These are phyloP conservation scores for Sialis lutaria DNA, from an alignment of 2,888 invertebrate genomes.

Conservation along the genomic window DNA sequence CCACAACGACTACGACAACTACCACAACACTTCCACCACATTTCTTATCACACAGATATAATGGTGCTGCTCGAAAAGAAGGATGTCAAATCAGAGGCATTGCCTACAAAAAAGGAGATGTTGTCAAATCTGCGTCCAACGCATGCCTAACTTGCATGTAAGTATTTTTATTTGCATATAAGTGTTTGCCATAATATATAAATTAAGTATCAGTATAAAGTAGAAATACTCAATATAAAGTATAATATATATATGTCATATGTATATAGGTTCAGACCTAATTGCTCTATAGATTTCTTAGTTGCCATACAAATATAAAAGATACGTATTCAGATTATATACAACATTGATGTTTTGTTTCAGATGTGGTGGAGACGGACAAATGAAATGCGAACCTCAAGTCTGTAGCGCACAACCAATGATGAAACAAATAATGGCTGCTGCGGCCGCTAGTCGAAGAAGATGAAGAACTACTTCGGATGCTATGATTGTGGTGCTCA, in stretches of 20 bases:
- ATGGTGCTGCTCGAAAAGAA: conserved; percentile 51
- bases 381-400: conserved; percentile 89
- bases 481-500: conserved; percentile 7
- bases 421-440: conserved; percentile 78
- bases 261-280: too few species aligned
- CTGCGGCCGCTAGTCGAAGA: conserved; percentile 54
- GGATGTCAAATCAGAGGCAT: conserved; percentile 78
- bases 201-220: too few species aligned
- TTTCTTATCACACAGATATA: conserved; percentile 62
- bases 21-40: conserved; percentile 73
- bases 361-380: conserved; percentile 82
- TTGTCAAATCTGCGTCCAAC: conserved; percentile 70
- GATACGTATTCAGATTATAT: not conserved
- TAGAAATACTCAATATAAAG: too few species aligned
- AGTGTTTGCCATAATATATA: too few species aligned
- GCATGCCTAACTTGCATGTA: conserved; percentile 91
- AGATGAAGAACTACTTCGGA: conserved; percentile 40
- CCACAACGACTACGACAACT: conserved; percentile 76
- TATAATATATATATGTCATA: not conserved
- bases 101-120: conserved; percentile 72
- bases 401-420: conserved; percentile 80
- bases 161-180: conserved; percentile 32
- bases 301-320: conserved; percentile 5
- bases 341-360: conserved; percentile 16
- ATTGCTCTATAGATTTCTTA: not conserved